These are phyloP conservation scores for Odontophorus gujanensis DNA, from an alignment of 2,113 vertebrate genomes.

Conservation along the genomic window DNA sequence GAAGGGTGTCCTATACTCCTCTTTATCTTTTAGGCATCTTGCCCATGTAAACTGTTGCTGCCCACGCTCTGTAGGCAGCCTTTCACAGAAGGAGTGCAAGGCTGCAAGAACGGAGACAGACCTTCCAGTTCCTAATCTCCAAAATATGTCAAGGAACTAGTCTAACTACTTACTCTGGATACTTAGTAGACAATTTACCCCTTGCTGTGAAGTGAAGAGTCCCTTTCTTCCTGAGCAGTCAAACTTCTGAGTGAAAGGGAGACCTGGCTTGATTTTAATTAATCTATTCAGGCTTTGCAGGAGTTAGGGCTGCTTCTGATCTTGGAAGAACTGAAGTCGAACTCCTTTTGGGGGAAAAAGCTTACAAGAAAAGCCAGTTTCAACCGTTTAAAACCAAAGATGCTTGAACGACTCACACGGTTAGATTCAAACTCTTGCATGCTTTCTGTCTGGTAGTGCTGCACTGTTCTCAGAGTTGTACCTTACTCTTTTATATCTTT, in stretches of 20 bases:
- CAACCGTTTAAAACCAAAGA: neutral
- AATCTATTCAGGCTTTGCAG: neutral
- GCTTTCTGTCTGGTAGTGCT: neutral
- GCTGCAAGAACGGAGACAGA: neutral
- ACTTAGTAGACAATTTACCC: neutral
- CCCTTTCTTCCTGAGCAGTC: neutral
- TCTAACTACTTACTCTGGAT: conserved; percentile 29
- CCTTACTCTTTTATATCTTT: conserved; percentile 24
- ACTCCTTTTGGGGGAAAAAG: neutral
- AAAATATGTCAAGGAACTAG: conserved; percentile 48
- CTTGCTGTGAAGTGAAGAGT: neutral
- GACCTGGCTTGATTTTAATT: neutral
- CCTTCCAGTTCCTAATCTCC: conserved; percentile 43
- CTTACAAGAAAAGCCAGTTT: neutral
- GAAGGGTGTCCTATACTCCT: neutral
- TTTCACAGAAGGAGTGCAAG: conserved; percentile 35
- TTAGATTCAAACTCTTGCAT: conserved; percentile 8
- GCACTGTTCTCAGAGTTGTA: neutral
- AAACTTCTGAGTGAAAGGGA: neutral
- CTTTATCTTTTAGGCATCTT: conserved; percentile 48
- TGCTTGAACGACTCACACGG: neutral
- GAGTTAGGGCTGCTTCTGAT: neutral
- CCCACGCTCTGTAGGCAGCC: conserved; percentile 18
- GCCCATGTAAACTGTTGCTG: conserved; percentile 60
- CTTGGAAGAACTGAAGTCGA: neutral